phyloP scores from a whole-genome alignment of 1,140 invertebrate species.

The Eciton burchellii region DNA sequence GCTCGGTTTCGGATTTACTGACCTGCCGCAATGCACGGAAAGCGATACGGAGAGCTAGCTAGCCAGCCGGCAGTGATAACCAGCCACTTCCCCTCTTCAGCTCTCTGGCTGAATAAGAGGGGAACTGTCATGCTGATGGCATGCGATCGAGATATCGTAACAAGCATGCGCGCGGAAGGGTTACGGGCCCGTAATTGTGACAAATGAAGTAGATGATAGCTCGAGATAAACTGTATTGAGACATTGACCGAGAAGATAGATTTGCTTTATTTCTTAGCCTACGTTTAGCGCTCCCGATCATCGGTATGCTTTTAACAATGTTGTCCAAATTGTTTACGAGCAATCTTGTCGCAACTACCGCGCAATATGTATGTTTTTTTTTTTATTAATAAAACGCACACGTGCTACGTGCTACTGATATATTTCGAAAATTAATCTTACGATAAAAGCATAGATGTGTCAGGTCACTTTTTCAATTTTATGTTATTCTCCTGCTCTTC shows the following conservation, averaged over 20 bases:
- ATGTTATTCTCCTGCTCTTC: slow-evolving; percentile 74
- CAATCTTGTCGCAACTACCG: neutral
- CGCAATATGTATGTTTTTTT: neutral
- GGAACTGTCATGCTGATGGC: slow-evolving; percentile 58
- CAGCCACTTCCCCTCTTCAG: slow-evolving; percentile 50
- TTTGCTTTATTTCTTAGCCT: slow-evolving; percentile 18
- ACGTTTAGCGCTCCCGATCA: neutral
- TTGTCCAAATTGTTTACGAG: slow-evolving; percentile 11
- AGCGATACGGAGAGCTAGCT: slow-evolving; percentile 73
- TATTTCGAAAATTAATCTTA: neutral
- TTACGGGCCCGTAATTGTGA: slow-evolving; percentile 46
- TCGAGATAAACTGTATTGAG: slow-evolving; percentile 48
- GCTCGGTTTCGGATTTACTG: slow-evolving; percentile 84
- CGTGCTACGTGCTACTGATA: neutral
- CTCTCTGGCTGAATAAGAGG: slow-evolving; percentile 29
- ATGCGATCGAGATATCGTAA: slow-evolving; percentile 65
- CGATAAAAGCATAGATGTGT: neutral
- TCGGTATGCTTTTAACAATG: neutral
- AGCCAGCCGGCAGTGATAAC: slow-evolving; percentile 72
- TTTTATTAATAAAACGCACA: neutral
- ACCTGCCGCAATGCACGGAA: slow-evolving; percentile 82
- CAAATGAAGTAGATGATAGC: slow-evolving; percentile 60
- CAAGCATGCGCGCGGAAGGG: slow-evolving; percentile 48
- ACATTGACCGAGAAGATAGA: slow-evolving; percentile 36
- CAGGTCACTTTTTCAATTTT: slow-evolving; percentile 72